phyloP scores from a whole-genome alignment of 1,140 invertebrate genomes.

The Araneus ventricosus region DNA sequence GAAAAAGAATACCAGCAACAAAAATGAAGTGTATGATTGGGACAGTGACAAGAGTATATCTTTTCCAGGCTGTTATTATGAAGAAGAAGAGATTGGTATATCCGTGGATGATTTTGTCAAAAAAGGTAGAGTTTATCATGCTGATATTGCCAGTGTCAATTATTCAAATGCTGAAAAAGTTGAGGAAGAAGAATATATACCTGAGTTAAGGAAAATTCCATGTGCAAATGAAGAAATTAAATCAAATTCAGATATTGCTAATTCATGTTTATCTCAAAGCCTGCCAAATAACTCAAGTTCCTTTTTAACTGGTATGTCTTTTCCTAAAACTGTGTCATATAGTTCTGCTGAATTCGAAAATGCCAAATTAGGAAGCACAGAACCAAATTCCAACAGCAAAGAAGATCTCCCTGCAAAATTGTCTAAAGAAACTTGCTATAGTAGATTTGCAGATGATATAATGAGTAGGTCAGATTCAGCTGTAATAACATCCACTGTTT shows the following conservation, averaged over 20 bases:
- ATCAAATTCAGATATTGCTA: not conserved
- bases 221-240: not conserved
- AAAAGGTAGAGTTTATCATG: slow-evolving; percentile 9
- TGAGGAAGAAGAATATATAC: not conserved
- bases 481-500: slow-evolving; percentile 25
- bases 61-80: not conserved
- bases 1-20: slow-evolving; percentile 25
- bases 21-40: slow-evolving; percentile 54
- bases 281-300: slow-evolving; percentile 40
- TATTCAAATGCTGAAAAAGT: not conserved
- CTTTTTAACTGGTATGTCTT: slow-evolving; percentile 9
- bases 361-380: slow-evolving; percentile 13
- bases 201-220: not conserved
- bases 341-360: slow-evolving; percentile 6
- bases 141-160: slow-evolving; percentile 19
- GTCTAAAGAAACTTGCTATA: not conserved
- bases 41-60: slow-evolving; percentile 72
- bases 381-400: slow-evolving; percentile 9
- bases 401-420: not conserved
- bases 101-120: not conserved
- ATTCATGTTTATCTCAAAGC: slow-evolving; percentile 60
- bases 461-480: slow-evolving; percentile 39
- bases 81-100: slow-evolving; percentile 43
- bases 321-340: slow-evolving; percentile 49
- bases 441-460: slow-evolving; percentile 16